A percentile compares a stretch with the other conserved stretches of the same genome.
phyloP scores from a whole-genome alignment of 2,113 vertebrate genomes.

The western clawed frog (Xenopus tropicalis) region UCB_Xtro_10.0 CM004444.2:141664501-141665000 shows the following conservation, averaged over 20 bases:
- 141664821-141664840: no score
- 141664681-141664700: neutral
- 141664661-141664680: conserved; percentile 63
- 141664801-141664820: no score
- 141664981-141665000: no score
- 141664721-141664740: neutral
- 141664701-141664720: conserved; percentile 13
- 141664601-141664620: conserved; percentile 81
- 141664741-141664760: neutral
- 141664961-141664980: no score
- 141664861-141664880: no score
- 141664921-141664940: no score
- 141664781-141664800: no score
- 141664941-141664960: no score
- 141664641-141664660: conserved; percentile 89
- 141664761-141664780: no score
- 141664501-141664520: conserved; percentile 82
- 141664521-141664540: conserved; percentile 76
- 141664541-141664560: conserved; percentile 77
- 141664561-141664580: conserved; percentile 67
- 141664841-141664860: no score
- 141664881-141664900: no score
- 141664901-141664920: no score
- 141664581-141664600: conserved; percentile 84
- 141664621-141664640: conserved; percentile 87